Percentiles rank a stretch among this genome's conserved stretches.
phyloP scores from a whole-genome alignment of 2,888 invertebrate genomes.

The Melanchra persicariae region DNA sequence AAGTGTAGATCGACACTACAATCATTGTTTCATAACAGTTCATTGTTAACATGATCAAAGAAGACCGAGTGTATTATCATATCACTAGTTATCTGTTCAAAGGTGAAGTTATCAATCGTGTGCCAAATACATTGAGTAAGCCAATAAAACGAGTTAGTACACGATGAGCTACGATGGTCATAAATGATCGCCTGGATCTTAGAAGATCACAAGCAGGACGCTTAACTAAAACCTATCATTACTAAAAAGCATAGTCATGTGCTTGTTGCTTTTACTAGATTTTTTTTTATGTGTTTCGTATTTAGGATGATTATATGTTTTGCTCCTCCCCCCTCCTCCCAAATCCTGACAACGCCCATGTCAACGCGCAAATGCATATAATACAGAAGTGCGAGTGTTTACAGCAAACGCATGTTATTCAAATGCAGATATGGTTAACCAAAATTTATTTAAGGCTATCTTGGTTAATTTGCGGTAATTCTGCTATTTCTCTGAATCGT shows the following conservation, averaged over 20 bases:
- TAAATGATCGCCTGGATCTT: not conserved
- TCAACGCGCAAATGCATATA: slow-evolving; percentile 54
- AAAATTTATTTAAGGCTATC: not conserved
- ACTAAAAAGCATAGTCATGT: not conserved
- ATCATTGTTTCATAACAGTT: slow-evolving; percentile 33
- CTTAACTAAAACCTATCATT: not conserved
- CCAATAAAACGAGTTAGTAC: not conserved
- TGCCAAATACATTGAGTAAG: not conserved
- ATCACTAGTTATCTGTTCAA: not conserved
- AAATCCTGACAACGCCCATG: slow-evolving; percentile 65
- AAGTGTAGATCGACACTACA: slow-evolving; percentile 13
- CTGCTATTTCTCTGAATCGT: not conserved
- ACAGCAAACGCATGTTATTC: slow-evolving; percentile 2
- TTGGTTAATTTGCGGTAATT: not conserved
- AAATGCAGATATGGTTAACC: not conserved
- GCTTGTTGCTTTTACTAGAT: slow-evolving; percentile 29
- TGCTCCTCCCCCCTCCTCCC: slow-evolving; percentile 61
- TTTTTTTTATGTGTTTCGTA: slow-evolving; percentile 37
- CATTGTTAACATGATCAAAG: slow-evolving; percentile 21
- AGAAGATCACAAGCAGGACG: not conserved
- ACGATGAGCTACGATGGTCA: not conserved
- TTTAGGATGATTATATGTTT: slow-evolving; percentile 50
- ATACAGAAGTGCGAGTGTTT: slow-evolving; percentile 29
- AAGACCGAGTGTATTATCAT: slow-evolving; percentile 16
- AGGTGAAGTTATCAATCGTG: not conserved